Evolutionary conservation across 2,888 invertebrate species (phyloP), one percentile per base, ranked within the genome.

Genomic region (Pristionchus arcanus): DNA sequence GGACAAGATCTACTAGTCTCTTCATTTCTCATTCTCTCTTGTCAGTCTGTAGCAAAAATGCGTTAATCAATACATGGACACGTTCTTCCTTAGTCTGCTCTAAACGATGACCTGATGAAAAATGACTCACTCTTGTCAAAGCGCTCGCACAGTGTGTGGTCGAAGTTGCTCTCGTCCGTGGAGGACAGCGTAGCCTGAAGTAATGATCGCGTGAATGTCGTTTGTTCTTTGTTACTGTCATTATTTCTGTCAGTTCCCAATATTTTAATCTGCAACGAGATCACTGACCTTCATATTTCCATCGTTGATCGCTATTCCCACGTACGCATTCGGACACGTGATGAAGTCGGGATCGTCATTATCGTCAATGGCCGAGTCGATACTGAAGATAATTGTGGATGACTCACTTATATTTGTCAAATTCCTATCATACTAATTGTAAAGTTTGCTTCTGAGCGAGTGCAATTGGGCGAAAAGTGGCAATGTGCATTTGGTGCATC

Each of bases 101-200:
- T 42, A 42, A 3, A 5, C 4, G 42, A 42, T 5, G 3, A 34
- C 15, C 37, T 5, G 25, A 19, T 21, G 3, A 86, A 25, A 15
- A 86, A 37, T 1, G 15, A 53, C 87, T 34, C 9, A 74, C 87
- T 55, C 37, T 55, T 88, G 25, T 88, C 87, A 49, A 84, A 85
- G 31, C 93, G 71, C 19, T 94, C 94, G 71, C 94, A 94, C 1
- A 94, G 90, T 1, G 93, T 94, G 4, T 90, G 91, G 89, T 94
- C 94, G 74, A 94, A 95, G 55, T 91, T 91, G 25, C 93, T 93
- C 86, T 94, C 94, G 85, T 94, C 94, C 15, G 93, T 91, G 59
- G 92, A 92, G 7, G 93, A 90, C 53, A 93, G 68, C 16, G 93
- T 93, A 0, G 89, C 89, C 89, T 89, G 71, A 53, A 66, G 66